Conservation (phyloP, 2,797 vertebrate species). For the Danio tinwini region DNA sequence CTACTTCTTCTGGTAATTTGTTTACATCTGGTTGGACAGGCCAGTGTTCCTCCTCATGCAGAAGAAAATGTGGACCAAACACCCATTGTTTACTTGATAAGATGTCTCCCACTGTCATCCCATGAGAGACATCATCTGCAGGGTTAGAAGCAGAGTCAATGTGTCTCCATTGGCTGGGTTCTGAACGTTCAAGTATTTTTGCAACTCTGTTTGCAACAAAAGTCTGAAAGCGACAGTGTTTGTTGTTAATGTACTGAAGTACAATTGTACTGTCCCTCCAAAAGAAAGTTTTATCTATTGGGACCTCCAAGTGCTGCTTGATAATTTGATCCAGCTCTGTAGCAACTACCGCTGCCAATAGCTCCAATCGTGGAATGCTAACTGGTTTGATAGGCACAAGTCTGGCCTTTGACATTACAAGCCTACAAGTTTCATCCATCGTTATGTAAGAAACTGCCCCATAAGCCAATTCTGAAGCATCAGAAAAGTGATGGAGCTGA, state of each 20-base stretch:
- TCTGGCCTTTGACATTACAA: slow-evolving; percentile 28
- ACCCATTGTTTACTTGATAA: slow-evolving; percentile 7
- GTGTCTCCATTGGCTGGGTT: too few species aligned
- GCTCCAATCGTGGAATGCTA: slow-evolving; percentile 27
- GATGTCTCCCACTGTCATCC: slow-evolving; percentile 7
- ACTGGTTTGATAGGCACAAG: slow-evolving; percentile 34
- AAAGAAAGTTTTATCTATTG: slow-evolving; percentile 13
- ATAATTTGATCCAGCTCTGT: slow-evolving; percentile 23
- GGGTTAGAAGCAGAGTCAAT: too few species aligned
- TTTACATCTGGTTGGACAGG: too few species aligned
- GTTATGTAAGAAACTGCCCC: slow-evolving; percentile 27
- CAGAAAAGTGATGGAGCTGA: slow-evolving; percentile 30
- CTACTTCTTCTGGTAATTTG: too few species aligned
- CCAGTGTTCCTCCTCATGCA: too few species aligned
- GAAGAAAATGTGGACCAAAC: too few species aligned
- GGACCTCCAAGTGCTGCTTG: slow-evolving; percentile 16
- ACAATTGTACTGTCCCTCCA: slow-evolving; percentile 31
- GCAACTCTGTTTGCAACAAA: slow-evolving; percentile 2
- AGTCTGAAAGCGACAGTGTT: neutral
- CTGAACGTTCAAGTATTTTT: slow-evolving; percentile 22
- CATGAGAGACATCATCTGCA: slow-evolving; percentile 17
- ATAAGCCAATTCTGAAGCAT: slow-evolving; percentile 29
- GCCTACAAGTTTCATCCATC: slow-evolving; percentile 10
- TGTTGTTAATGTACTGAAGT: slow-evolving; percentile 27
- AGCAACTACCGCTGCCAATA: slow-evolving; percentile 17